Base-by-base conservation (phyloP, 1,140 invertebrate genomes). In the Psix sp. region DNA sequence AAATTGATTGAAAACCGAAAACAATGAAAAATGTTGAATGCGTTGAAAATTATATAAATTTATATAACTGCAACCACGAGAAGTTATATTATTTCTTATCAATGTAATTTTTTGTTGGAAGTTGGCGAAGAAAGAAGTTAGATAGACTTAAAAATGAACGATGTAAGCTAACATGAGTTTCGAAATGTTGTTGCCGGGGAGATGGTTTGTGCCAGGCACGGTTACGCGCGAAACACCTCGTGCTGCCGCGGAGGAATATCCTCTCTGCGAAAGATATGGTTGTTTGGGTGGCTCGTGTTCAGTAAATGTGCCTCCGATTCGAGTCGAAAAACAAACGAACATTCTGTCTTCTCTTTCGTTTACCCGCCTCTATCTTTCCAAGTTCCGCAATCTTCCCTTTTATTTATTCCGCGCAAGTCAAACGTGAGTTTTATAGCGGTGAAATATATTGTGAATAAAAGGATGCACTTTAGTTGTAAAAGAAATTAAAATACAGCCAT, bases 401-500 rank as follows among this genome's bases (percentile, higher is more conserved):
- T 68, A 68, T 68, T 68, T 68, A 68, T 59, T 68, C 46, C 36
- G 36, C 38, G 9, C 52, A 24, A 68, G 46, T 46, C 65, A 68
- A 68, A 68, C 54, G 52, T 59, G 45, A 68, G 24, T 59, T 68
- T 68, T 68, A 59, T 51, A 46, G 36, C 54, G 39, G 39, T 36
- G 43, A 43, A 59, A 68, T 59, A 59, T 68, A 59, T 68, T 68
- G 65, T 51, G 31, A 59, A 59, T 52, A 59, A 36, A 59, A 52
- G 31, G 46, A 52, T 52, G 45, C 33, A 59, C 45, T 52, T 68
- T 59, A 54, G 52, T 59, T 68, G 45, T 67, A 33, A 57, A 68
- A 68, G 52, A n/a, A n/a, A 68, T 68, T 68, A 68, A 68, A 59
- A 59, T 68, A 59, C 52, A 59, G 65, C 65, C 21, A 59, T 38